Conservation (phyloP, 2,113 vertebrate genomes). For the Gadus chalcogrammus region DNA sequence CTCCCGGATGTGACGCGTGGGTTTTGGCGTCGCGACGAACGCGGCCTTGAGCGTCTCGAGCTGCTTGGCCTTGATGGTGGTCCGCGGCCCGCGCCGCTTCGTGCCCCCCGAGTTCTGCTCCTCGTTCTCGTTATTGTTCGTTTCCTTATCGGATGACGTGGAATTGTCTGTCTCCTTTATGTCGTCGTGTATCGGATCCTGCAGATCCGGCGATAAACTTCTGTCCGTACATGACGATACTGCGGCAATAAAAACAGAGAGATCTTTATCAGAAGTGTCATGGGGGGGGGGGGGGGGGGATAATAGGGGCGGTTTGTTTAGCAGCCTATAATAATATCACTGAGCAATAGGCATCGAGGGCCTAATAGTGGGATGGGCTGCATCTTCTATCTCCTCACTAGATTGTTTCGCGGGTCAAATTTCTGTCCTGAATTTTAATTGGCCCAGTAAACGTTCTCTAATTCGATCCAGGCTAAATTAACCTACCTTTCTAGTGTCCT, state of each 20-base stretch:
- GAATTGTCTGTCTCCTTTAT: slow-evolving; percentile 97
- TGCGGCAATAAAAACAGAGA: slow-evolving; percentile 50
- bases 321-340: too few species aligned
- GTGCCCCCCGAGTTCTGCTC: slow-evolving; percentile 92
- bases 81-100: slow-evolving; percentile 90
- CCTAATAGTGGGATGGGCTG: too few species aligned
- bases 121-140: slow-evolving; percentile 93
- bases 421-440: too few species aligned
- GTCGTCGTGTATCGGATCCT: slow-evolving; percentile 90
- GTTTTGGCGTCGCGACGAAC: slow-evolving; percentile 95
- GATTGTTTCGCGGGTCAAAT: too few species aligned
- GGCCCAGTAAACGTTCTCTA: too few species aligned
- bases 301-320: slow-evolving; percentile 15
- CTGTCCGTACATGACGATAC: slow-evolving; percentile 97
- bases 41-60: slow-evolving; percentile 97
- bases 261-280: slow-evolving; percentile 40
- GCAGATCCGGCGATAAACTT: slow-evolving; percentile 95
- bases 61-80: slow-evolving; percentile 98
- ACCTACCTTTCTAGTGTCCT: too few species aligned
- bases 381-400: too few species aligned
- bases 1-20: slow-evolving; percentile 94
- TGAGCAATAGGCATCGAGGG: too few species aligned
- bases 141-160: slow-evolving; percentile 96
- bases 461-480: too few species aligned
- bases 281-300: neutral